Percentiles rank a stretch among this genome's conserved stretches.
Evolutionary conservation across 2,113 vertebrate species (phyloP).

Genomic region (Indri indri): DNA sequence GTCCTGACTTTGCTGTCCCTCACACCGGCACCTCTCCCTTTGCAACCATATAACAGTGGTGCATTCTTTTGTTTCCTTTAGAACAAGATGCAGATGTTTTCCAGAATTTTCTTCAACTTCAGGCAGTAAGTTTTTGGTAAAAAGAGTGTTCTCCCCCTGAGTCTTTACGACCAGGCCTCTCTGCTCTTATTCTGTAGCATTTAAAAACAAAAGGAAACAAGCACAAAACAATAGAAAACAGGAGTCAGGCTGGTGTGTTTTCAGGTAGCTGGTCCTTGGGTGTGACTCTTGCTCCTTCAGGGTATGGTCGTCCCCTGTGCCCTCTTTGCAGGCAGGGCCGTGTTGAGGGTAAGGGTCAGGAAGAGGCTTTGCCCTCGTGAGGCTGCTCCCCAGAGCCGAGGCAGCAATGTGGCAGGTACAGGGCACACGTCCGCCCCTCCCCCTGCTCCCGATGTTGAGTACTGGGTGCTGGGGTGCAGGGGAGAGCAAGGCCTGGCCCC

Average conservation of each 20-base stretch:
- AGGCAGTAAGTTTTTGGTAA: conserved; percentile 48
- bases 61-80: conserved; percentile 67
- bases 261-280: not conserved
- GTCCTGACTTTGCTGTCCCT: not conserved
- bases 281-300: not conserved
- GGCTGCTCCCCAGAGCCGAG: not conserved
- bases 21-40: not conserved
- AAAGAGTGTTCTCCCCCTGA: not conserved
- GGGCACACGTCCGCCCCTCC: not conserved
- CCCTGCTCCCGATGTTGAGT: fast-evolving
- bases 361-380: not conserved
- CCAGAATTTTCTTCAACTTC: conserved; percentile 67
- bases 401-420: not conserved
- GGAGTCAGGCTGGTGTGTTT: not conserved
- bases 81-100: conserved; percentile 64
- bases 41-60: not conserved
- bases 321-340: not conserved
- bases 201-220: not conserved
- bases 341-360: not conserved
- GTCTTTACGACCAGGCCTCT: conserved; percentile 2
- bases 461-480: not conserved
- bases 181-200: not conserved
- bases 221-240: not conserved
- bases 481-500: not conserved
- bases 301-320: not conserved